Evolutionary conservation across 2,888 invertebrate genomes (phyloP), one percentile per base, ranked within the genome.

Genomic region (Harmothoe impar): DNA sequence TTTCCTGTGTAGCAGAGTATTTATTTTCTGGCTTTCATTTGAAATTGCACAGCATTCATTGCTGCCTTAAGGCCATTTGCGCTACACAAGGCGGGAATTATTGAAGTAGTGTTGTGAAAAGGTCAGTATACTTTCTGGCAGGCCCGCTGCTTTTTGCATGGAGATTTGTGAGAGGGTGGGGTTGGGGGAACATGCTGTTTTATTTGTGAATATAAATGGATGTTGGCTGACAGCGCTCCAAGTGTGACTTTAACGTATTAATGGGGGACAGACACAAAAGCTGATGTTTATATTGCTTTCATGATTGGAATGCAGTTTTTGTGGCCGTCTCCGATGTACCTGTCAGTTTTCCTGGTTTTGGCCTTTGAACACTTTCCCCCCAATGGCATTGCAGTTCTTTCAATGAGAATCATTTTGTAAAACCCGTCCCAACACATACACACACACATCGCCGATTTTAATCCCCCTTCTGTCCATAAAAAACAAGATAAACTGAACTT

Each of bases 121-220:
- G 72, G 72, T 72, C 72, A 29, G 72, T 72, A 72, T 72, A 72
- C 72, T 72, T 62, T 62, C 62, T 62, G 62, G 62, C 62, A n/a
- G 62, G n/a, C 3, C 62, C 62, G 1, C 7, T 62, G 7, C 12
- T 3, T 62, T 62, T 62, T 62, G 17, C 54, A 52, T n/a, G n/a
- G 12, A 62, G 62, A 62, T 5, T 20, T 62, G 3, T 43, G 62
- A 3, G 62, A n/a, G 72, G 17, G 72, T 5, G n/a, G 43, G 51
- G 84, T 12, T 29, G n/a, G 78, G 78, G 43, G 35, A 7, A 23
- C 29, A n/a, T 84, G 84, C 51, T 35, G 43, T 35, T 78, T 78
- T 84, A 35, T 84, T 43, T 84, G 29, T 43, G 84, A 84, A 84
- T 43, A 84, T 84, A 84, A 84, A 84, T 84, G 35, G 72, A n/a